Base-by-base conservation (phyloP, 1,140 invertebrate genomes). In the Drosophila lini region DNA sequence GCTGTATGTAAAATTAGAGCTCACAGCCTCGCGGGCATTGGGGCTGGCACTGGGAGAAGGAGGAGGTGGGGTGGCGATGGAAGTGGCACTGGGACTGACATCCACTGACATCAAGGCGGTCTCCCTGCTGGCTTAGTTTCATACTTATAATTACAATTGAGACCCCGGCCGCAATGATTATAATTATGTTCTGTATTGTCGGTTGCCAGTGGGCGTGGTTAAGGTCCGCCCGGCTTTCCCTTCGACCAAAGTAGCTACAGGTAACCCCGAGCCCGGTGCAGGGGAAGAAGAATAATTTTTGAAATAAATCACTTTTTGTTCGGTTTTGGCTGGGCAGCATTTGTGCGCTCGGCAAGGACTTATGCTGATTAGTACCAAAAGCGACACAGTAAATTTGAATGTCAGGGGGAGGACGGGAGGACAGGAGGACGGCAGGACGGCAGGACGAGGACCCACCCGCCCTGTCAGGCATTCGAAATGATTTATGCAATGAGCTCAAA, bases 401-500 rank as follows among this genome's bases (percentile, higher is more conserved):
- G 83, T 82, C 71, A 50, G 69, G 56, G 36, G 41, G 28, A 31
- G 53, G 45, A 34, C n/a, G n/a, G 44, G 2, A 16, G 52, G 45
- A 34, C n/a, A 10, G 44, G 1, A 16, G 53, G 45, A 19, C 10
- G 16, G 19, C 0, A 47, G 45, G n/a, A 11, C 36, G 22, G 0
- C 5, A 11, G 22, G 38, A 34, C 11, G 11, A 15, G 9, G 13
- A 28, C 16, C 32, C 50, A 16, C 13, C 41, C 61, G 28, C 47
- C 52, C 42, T 71, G 69, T 75, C 78, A 79, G 82, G 78, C 82
- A 86, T 78, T 85, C 79, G 80, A 75, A 89, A 89, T 89, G 84
- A 89, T 89, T 89, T 89, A 89, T 89, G 84, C 84, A 89, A 89
- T 89, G 83, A 86, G 84, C 84, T 89, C 84, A 89, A 84, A 89